These are phyloP conservation scores for Panorpa germanica DNA, from an alignment of 2,888 invertebrate genomes.

Conservation along the genomic window DNA sequence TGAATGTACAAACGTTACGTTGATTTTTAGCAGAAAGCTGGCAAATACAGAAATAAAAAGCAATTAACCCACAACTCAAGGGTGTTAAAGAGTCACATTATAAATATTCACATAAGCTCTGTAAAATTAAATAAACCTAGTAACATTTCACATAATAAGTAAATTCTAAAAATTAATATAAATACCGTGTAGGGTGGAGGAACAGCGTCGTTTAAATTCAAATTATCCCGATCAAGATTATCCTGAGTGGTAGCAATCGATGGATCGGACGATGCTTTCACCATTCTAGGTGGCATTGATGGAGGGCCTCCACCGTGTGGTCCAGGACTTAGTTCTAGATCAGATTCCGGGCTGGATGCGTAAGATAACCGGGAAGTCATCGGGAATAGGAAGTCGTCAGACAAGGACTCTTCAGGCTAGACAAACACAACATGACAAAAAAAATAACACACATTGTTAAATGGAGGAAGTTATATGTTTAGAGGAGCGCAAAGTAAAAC, in stretches of 20 bases:
- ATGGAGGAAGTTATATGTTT: background rate
- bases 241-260: slow-evolving; percentile 88
- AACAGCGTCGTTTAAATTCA: slow-evolving; percentile 33
- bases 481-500: too few species aligned
- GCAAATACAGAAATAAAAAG: too few species aligned
- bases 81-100: too few species aligned
- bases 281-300: slow-evolving; percentile 41
- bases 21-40: too few species aligned
- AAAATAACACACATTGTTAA: slow-evolving; percentile 9
- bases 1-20: too few species aligned
- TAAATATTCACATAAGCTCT: too few species aligned
- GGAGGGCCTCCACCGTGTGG: too few species aligned
- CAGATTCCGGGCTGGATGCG: slow-evolving; percentile 91
- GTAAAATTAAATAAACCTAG: too few species aligned
- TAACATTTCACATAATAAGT: background rate
- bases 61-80: too few species aligned
- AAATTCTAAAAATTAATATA: slow-evolving; percentile 11
- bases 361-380: slow-evolving; percentile 92
- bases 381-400: slow-evolving; percentile 97
- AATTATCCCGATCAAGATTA: slow-evolving; percentile 45
- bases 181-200: slow-evolving; percentile 75
- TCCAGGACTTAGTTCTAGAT: slow-evolving; percentile 71
- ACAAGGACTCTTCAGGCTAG: slow-evolving; percentile 90
- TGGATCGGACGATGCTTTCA: slow-evolving; percentile 82
- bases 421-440: too few species aligned